Percentiles rank a stretch among this genome's conserved stretches.
phyloP scores from a whole-genome alignment of 2,797 vertebrate genomes.

The Synanceia verrucosa region DNA sequence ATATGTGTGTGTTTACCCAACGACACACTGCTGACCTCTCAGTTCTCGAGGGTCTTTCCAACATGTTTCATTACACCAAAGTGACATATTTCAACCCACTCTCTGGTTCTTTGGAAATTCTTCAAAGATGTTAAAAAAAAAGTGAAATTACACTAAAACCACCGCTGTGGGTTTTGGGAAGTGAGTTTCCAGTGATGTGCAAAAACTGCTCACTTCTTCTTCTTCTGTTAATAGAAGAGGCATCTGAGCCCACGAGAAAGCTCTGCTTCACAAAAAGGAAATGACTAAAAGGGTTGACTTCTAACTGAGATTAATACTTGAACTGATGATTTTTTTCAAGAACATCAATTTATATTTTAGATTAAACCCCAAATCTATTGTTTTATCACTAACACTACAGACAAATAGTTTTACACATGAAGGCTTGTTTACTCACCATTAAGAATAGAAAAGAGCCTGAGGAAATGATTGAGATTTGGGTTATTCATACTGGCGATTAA shows the following conservation, averaged over 20 bases:
- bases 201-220: slow-evolving; percentile 17
- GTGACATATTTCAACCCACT: slow-evolving; percentile 7
- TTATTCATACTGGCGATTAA: not conserved
- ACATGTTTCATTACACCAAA: slow-evolving; percentile 17
- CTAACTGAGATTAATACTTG: not conserved
- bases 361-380: not conserved
- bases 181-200: not conserved
- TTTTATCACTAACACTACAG: too few relatives aligned
- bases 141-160: slow-evolving; percentile 8
- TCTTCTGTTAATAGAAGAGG: not conserved
- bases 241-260: not conserved
- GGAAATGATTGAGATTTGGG: not conserved
- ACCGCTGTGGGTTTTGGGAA: slow-evolving; percentile 20
- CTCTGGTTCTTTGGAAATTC: not conserved
- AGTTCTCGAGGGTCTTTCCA: slow-evolving; percentile 7
- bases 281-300: not conserved
- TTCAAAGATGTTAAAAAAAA: slow-evolving; percentile 2
- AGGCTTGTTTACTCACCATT: not conserved
- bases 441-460: not conserved
- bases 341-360: not conserved
- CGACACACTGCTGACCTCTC: slow-evolving; percentile 35
- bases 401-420: not conserved
- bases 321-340: slow-evolving; percentile 2
- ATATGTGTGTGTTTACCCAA: slow-evolving; percentile 25
- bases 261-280: slow-evolving; percentile 3